These are phyloP conservation scores for Lutraria lutraria DNA, from an alignment of 2,888 invertebrate genomes.

Conservation along the genomic window DNA sequence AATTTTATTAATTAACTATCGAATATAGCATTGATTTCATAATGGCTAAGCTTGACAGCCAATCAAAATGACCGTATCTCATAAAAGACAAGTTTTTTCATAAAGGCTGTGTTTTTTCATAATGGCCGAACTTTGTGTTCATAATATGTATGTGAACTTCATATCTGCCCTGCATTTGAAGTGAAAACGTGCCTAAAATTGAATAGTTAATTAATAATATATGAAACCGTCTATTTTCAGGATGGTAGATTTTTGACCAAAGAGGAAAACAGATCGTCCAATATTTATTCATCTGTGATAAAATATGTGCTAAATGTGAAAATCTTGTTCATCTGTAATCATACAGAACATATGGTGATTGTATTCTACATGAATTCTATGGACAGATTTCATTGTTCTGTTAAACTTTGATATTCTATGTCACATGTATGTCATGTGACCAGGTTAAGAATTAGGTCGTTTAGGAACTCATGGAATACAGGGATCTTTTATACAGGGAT, in stretches of 20 bases:
- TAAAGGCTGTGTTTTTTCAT: too few relatives aligned
- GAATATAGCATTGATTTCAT: too few relatives aligned
- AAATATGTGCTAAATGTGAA: neutral
- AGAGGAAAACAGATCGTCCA: neutral
- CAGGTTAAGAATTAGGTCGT: neutral
- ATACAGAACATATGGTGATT: neutral
- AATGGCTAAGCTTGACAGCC: too few relatives aligned
- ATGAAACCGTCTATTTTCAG: neutral
- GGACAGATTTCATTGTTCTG: neutral
- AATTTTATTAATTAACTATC: too few relatives aligned
- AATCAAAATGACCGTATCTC: too few relatives aligned
- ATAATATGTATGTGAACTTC: too few relatives aligned
- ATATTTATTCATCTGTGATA: slow-evolving; percentile 6
- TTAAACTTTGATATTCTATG: neutral
- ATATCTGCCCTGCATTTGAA: too few relatives aligned
- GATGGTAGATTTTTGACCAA: neutral
- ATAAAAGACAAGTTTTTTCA: too few relatives aligned
- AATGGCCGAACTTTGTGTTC: too few relatives aligned
- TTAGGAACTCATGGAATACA: neutral
- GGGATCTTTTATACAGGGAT: neutral
- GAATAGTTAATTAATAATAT: too few relatives aligned
- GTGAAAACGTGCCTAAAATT: too few relatives aligned
- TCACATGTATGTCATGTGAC: neutral
- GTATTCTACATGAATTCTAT: neutral
- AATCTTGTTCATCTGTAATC: neutral